Evolutionary conservation across 2,113 vertebrate species (phyloP).

Genomic region (Zingel zingel): DNA sequence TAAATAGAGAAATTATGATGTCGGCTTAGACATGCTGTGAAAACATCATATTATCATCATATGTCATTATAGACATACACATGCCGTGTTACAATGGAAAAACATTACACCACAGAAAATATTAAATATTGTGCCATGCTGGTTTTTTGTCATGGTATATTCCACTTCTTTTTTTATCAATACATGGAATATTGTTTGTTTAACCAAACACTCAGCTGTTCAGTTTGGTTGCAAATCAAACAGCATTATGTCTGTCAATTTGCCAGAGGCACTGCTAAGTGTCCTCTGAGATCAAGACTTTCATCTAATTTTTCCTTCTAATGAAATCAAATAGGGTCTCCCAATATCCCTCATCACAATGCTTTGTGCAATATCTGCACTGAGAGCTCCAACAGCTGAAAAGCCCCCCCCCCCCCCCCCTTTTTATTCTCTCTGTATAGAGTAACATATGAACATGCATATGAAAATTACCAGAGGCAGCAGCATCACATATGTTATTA

Average conservation of each 20-base stretch:
- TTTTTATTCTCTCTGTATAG: conserved; percentile 69
- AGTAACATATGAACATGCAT: conserved; percentile 83
- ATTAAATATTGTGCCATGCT: background rate
- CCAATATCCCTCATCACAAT: conserved; percentile 83
- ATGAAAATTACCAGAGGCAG: conserved; percentile 79
- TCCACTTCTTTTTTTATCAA: conserved; percentile 39
- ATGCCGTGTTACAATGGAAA: background rate
- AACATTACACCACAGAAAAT: conserved; percentile 9
- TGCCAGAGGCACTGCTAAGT: conserved; percentile 90
- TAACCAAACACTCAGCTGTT: conserved; percentile 77
- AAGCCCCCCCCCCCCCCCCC: conserved; percentile 48
- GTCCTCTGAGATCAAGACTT: conserved; percentile 94
- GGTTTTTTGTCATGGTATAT: background rate
- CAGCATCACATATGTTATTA: conserved; percentile 79
- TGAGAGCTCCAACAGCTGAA: conserved; percentile 85
- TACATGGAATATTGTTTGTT: conserved; percentile 45
- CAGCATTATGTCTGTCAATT: conserved; percentile 88
- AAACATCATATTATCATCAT: background rate
- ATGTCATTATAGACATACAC: background rate
- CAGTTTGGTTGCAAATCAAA: conserved; percentile 82
- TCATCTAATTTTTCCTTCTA: conserved; percentile 94
- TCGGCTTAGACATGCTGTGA: background rate
- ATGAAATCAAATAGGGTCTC: conserved; percentile 90
- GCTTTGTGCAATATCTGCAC: conserved; percentile 85
- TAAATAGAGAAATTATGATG: background rate